Conservation (phyloP, 2,888 invertebrate genomes). For the Eupithecia centaureata region DNA sequence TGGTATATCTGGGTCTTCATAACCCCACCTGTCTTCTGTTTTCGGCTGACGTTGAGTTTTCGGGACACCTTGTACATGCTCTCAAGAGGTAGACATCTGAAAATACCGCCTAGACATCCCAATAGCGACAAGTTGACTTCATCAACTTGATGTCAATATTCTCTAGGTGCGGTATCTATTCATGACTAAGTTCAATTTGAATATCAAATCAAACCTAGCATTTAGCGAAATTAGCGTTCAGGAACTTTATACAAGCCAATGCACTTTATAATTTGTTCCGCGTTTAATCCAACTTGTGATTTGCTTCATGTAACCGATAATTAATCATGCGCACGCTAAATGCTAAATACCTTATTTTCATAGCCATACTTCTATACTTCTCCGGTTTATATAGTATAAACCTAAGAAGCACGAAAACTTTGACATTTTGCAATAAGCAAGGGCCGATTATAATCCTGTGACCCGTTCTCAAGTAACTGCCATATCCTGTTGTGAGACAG, state of each 20-base stretch:
- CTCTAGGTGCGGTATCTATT: no score
- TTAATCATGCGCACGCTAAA: slow-evolving; percentile 33
- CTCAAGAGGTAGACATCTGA: no score
- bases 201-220: not conserved
- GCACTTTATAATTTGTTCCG: slow-evolving; percentile 32
- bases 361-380: not conserved
- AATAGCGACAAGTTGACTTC: no score
- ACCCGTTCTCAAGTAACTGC: not conserved
- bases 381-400: no score
- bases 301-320: slow-evolving; percentile 36
- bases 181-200: no score
- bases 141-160: no score
- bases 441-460: not conserved
- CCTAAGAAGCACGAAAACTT: not conserved
- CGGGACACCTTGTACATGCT: no score
- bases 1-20: no score
- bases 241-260: not conserved
- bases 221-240: slow-evolving; percentile 1
- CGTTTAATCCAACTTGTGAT: slow-evolving; percentile 25
- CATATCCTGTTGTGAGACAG: not conserved
- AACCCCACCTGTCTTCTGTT: no score
- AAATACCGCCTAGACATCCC: no score
- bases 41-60: no score
- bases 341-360: slow-evolving; percentile 7
- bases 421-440: not conserved